A percentile compares a stretch with the other conserved stretches of the same genome.
Evolutionary conservation across 2,113 vertebrate genomes (phyloP).

Genomic region (Lampris megalopsis): DNA sequence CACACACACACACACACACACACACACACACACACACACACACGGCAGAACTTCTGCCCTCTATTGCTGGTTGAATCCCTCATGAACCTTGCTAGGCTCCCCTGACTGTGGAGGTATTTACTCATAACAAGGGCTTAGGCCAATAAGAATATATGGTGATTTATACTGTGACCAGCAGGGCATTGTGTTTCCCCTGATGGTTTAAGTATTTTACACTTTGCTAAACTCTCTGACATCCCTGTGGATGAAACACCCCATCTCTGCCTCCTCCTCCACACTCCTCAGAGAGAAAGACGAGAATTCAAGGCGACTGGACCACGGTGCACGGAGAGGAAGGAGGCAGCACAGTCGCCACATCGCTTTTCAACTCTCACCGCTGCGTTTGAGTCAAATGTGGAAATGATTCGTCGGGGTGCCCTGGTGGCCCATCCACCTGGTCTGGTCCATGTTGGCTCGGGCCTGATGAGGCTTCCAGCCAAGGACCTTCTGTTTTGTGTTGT

Average conservation of each 20-base stretch:
- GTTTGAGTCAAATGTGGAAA: neutral
- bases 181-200: constrained; percentile 78
- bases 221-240: constrained; percentile 78
- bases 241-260: constrained; percentile 61
- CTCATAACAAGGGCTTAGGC: constrained; percentile 85
- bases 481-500: no score
- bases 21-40: constrained; percentile 12
- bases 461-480: no score
- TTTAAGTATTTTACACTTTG: constrained; percentile 83
- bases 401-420: neutral
- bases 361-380: neutral
- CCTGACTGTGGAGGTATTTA: constrained; percentile 80
- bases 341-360: constrained; percentile 1
- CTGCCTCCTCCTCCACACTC: constrained; percentile 37
- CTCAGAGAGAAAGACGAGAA: constrained; percentile 46
- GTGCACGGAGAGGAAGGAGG: neutral
- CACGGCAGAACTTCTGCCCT: constrained; percentile 41
- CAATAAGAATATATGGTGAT: constrained; percentile 84
- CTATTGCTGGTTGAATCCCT: constrained; percentile 73
- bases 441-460: no score
- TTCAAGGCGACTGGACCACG: constrained; percentile 27
- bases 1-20: constrained; percentile 1
- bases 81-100: constrained; percentile 75
- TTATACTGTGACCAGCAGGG: constrained; percentile 80
- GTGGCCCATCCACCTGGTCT: no score